phyloP scores from a whole-genome alignment of 2,888 invertebrate species.

The Anoncus sp. region DNA sequence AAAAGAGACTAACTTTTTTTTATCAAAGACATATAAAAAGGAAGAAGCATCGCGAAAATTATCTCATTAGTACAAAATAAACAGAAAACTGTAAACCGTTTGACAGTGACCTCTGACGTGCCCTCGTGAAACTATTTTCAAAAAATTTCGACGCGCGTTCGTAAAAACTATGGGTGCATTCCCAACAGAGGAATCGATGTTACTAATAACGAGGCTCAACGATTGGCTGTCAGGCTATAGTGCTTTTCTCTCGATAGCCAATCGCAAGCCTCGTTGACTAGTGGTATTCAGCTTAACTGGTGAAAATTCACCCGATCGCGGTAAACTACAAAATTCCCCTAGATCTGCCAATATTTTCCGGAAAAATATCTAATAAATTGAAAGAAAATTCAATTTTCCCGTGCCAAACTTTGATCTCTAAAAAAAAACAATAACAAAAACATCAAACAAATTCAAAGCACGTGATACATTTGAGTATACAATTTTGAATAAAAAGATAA shows the following conservation, averaged over 20 bases:
- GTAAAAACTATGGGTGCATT: neutral
- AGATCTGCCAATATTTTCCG: neutral
- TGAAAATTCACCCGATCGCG: neutral
- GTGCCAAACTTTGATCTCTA: neutral
- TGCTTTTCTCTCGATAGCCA: too few relatives aligned
- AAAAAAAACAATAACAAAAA: neutral
- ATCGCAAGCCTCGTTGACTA: too few relatives aligned
- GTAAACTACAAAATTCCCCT: neutral
- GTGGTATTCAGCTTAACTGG: too few relatives aligned
- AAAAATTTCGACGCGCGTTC: neutral
- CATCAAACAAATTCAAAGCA: neutral
- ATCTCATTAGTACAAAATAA: neutral
- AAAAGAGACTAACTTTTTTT: too few relatives aligned
- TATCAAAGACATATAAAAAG: too few relatives aligned
- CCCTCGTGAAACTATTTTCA: neutral
- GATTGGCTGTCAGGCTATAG: too few relatives aligned
- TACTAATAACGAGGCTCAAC: too few relatives aligned
- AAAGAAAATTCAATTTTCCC: neutral
- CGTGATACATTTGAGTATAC: neutral
- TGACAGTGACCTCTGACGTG: slow-evolving; percentile 2
- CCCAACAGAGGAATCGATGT: too few relatives aligned
- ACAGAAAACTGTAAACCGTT: neutral
- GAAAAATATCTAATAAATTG: neutral
- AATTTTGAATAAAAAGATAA: slow-evolving; percentile 12
- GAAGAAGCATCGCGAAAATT: too few relatives aligned